Conservation (phyloP, 1,140 invertebrate genomes). For the Pseudobourletiella spinata region DNA sequence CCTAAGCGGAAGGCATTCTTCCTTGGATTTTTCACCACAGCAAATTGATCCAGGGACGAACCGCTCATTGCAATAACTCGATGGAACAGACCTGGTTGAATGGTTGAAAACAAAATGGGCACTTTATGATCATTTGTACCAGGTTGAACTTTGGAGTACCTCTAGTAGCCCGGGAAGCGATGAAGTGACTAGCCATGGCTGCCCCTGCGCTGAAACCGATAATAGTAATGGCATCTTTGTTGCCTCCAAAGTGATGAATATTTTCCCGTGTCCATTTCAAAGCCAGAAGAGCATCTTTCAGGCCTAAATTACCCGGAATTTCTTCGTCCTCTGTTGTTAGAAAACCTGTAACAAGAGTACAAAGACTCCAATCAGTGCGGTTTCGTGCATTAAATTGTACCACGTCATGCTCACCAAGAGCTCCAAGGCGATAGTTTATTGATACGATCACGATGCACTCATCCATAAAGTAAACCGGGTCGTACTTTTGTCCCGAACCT, state of each 20-base stretch:
- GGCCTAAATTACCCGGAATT: constrained; percentile 90
- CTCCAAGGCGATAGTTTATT: not conserved
- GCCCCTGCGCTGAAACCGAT: constrained; percentile 8
- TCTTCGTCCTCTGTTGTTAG: constrained; percentile 82
- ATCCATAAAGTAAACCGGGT: not conserved
- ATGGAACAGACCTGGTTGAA: not conserved
- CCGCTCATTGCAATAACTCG: not conserved
- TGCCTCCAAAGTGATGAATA: constrained; percentile 78
- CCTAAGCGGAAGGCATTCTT: not conserved
- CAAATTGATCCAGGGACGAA: not conserved
- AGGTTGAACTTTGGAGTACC: not conserved
- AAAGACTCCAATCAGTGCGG: not conserved
- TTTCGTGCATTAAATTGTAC: too few relatives aligned
- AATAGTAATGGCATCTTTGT: constrained; percentile 41
- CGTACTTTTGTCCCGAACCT: not conserved
- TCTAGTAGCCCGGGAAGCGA: not conserved
- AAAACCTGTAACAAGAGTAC: constrained; percentile 53
- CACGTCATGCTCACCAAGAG: not conserved
- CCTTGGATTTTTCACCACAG: not conserved
- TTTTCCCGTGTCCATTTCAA: constrained; percentile 87
- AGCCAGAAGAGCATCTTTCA: constrained; percentile 83
- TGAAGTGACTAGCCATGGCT: not conserved
- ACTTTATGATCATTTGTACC: not conserved
- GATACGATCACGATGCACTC: not conserved
- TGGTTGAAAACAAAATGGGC: not conserved